A percentile compares a stretch with the other conserved stretches of the same genome.
phyloP scores from a whole-genome alignment of 2,113 vertebrate species.

The Fukomys damarensis region DNA sequence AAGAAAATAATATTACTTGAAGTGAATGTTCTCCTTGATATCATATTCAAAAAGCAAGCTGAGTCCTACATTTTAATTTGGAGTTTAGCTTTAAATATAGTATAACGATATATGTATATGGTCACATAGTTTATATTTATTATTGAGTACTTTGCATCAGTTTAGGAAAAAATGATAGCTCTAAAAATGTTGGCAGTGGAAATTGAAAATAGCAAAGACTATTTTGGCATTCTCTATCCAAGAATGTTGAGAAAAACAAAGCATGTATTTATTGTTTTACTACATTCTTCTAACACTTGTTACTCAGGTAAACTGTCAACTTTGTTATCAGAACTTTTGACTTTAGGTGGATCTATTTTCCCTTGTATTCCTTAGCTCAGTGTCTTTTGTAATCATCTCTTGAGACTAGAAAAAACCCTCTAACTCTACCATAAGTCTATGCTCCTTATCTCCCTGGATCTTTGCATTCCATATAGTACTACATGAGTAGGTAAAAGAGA shows the following conservation, averaged over 20 bases:
- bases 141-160: neutral
- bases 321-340: neutral
- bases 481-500: neutral
- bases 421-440: neutral
- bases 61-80: conserved; percentile 2
- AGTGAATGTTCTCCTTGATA: conserved; percentile 23
- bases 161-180: neutral
- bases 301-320: neutral
- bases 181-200: neutral
- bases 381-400: neutral
- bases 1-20: neutral
- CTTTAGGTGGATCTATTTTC: neutral
- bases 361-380: neutral
- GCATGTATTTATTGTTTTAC: neutral
- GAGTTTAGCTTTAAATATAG: conserved; percentile 24
- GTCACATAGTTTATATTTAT: neutral
- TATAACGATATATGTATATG: neutral
- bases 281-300: neutral
- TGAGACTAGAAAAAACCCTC: neutral
- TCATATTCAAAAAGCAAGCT: neutral
- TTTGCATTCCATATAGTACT: neutral
- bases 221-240: neutral
- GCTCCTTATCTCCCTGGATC: neutral
- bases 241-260: neutral
- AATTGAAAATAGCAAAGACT: neutral